Percentiles rank a stretch among this genome's conserved stretches.
phyloP scores from a whole-genome alignment of 2,797 vertebrate genomes.

The Otolemur crassicaudatus region DNA sequence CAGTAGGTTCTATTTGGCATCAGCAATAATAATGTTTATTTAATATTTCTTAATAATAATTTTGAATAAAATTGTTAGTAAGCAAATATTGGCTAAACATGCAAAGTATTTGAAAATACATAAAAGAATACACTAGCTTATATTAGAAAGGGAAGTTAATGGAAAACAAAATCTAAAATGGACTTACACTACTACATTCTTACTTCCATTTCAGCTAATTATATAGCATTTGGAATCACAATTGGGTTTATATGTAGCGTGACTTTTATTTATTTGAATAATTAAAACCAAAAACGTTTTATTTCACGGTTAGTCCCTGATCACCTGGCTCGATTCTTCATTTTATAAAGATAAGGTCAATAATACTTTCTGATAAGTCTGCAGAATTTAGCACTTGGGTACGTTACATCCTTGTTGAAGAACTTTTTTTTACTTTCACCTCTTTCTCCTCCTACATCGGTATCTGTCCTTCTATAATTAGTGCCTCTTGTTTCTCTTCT shows the following conservation, averaged over 20 bases:
- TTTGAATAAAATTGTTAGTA: not conserved
- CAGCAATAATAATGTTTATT: not conserved
- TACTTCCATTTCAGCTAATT: not conserved
- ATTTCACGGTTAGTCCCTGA: not conserved
- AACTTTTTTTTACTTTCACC: not conserved
- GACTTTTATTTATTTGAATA: not conserved
- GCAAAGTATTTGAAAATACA: constrained; percentile 1
- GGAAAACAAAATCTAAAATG: constrained; percentile 27
- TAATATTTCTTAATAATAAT: not conserved
- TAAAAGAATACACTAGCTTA: not conserved
- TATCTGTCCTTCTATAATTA: not conserved
- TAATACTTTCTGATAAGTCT: constrained; percentile 10
- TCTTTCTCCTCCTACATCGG: not conserved
- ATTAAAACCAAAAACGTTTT: not conserved
- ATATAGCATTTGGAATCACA: not conserved
- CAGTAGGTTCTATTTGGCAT: not conserved
- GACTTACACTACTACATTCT: not conserved
- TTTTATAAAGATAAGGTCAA: not conserved
- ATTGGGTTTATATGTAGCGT: not conserved
- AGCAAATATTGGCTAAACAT: constrained; percentile 8
- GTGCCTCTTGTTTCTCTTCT: not conserved
- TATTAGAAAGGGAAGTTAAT: not conserved
- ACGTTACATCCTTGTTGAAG: not conserved
- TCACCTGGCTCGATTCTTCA: not conserved
- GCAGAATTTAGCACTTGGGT: not conserved